Conservation (phyloP, 2,113 vertebrate genomes). For the Sinocyclocheilus maitianheensis region DNA sequence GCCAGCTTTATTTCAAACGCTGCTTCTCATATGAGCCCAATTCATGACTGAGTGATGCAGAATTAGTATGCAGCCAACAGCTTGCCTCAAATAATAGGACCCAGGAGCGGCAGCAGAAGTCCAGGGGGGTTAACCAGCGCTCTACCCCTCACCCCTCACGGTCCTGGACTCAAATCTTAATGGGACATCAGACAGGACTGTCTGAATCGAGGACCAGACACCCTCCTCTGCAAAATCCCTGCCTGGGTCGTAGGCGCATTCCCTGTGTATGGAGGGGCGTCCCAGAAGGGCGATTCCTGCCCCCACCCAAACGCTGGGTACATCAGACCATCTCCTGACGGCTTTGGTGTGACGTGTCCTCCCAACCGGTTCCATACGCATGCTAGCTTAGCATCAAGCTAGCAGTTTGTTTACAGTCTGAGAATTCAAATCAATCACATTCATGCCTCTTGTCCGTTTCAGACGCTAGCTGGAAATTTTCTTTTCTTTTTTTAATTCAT, state of each 20-base stretch:
- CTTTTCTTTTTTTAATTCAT: not conserved
- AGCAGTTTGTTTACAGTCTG: not conserved
- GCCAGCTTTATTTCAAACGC: conserved; percentile 48
- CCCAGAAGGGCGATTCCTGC: conserved; percentile 61
- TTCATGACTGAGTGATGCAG: conserved; percentile 64
- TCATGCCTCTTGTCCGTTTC: not conserved
- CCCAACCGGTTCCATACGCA: conserved; percentile 59
- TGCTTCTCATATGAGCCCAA: conserved; percentile 43
- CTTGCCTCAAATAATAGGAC: conserved; percentile 65
- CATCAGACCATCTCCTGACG: conserved; percentile 65
- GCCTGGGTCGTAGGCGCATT: conserved; percentile 42
- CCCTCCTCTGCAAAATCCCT: conserved; percentile 45
- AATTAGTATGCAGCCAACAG: conserved; percentile 74
- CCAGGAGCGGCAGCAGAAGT: conserved; percentile 47
- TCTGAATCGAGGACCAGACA: conserved; percentile 66
- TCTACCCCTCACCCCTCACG: conserved; percentile 57
- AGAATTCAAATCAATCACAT: not conserved
- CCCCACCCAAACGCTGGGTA: conserved; percentile 70
- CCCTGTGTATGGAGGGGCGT: conserved; percentile 67
- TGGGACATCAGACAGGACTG: conserved; percentile 72
- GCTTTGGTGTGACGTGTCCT: conserved; percentile 54
- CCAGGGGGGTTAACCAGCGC: conserved; percentile 59
- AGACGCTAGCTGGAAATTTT: not conserved
- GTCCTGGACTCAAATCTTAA: conserved; percentile 70
- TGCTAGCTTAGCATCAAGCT: conserved; percentile 59